phyloP scores from a whole-genome alignment of 2,113 vertebrate genomes.

The Pteruthius melanotis region DNA sequence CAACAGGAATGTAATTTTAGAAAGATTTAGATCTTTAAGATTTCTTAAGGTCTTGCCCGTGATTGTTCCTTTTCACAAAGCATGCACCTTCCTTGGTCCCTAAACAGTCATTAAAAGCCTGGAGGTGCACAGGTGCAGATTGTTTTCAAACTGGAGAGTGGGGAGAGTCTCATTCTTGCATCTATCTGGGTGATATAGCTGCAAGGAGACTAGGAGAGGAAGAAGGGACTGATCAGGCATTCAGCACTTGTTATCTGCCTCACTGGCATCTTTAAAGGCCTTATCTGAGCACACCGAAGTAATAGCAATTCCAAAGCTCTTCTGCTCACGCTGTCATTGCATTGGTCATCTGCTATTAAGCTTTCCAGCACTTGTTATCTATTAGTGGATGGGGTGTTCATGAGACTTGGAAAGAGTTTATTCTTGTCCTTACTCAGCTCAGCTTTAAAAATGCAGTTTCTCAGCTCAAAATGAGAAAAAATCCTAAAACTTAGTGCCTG shows the following conservation, averaged over 20 bases:
- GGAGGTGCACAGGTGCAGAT: neutral
- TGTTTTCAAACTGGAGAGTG: neutral
- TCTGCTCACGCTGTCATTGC: neutral
- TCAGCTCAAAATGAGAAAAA: neutral
- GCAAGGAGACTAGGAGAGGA: neutral
- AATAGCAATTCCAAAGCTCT: conserved; percentile 36
- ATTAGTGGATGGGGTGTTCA: neutral
- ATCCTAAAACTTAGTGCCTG: neutral
- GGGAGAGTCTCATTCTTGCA: neutral
- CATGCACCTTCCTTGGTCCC: neutral
- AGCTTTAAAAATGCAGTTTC: neutral
- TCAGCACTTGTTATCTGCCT: conserved; percentile 13
- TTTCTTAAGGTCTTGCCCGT: fast-evolving
- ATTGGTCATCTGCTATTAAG: conserved; percentile 40
- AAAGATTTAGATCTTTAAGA: too few species aligned
- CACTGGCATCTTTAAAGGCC: neutral
- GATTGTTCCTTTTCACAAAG: neutral
- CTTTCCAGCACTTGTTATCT: conserved; percentile 34
- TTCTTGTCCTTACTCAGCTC: neutral
- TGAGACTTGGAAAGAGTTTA: neutral
- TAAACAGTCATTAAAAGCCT: neutral
- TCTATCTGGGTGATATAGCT: neutral
- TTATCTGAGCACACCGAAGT: conserved; percentile 32
- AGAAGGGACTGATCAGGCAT: conserved; percentile 12
- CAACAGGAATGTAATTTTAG: neutral